These are phyloP conservation scores for Pipra filicauda DNA, from an alignment of 2,113 vertebrate species.

Conservation along the genomic window DNA sequence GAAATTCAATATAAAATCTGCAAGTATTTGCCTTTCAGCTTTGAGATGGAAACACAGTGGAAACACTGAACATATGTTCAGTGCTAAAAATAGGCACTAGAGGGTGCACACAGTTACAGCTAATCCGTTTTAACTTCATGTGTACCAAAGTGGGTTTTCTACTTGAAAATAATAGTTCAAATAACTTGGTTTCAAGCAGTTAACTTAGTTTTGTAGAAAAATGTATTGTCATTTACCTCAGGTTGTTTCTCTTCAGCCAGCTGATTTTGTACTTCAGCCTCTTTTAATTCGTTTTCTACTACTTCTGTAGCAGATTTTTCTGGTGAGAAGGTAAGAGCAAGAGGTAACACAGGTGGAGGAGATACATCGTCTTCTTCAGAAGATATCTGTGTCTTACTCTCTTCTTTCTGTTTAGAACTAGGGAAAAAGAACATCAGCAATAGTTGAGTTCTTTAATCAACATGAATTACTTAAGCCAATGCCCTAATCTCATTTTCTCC, in stretches of 20 bases:
- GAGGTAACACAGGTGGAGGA: conserved; percentile 37
- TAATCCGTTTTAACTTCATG: background rate
- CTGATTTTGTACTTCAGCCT: background rate
- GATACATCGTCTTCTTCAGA: conserved; percentile 33
- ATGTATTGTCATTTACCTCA: conserved; percentile 26
- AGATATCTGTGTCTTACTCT: background rate
- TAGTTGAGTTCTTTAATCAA: background rate
- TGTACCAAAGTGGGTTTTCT: background rate
- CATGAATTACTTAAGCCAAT: background rate
- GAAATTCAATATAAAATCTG: background rate
- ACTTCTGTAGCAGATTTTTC: conserved; percentile 40
- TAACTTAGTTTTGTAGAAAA: background rate
- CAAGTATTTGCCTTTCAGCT: background rate
- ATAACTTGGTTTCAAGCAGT: background rate
- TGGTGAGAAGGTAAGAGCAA: conserved; percentile 75
- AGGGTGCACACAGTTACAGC: background rate
- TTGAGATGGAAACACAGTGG: background rate
- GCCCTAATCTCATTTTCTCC: background rate
- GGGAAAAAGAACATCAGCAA: background rate
- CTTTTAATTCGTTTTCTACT: background rate
- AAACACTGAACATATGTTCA: background rate
- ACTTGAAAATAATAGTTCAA: background rate
- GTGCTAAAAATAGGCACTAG: background rate
- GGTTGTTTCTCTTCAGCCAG: background rate
- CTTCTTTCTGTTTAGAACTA: conserved; percentile 25